These are phyloP conservation scores for Myanophis thanlyinensis DNA, from an alignment of 2,113 vertebrate species.

Conservation along the genomic window DNA sequence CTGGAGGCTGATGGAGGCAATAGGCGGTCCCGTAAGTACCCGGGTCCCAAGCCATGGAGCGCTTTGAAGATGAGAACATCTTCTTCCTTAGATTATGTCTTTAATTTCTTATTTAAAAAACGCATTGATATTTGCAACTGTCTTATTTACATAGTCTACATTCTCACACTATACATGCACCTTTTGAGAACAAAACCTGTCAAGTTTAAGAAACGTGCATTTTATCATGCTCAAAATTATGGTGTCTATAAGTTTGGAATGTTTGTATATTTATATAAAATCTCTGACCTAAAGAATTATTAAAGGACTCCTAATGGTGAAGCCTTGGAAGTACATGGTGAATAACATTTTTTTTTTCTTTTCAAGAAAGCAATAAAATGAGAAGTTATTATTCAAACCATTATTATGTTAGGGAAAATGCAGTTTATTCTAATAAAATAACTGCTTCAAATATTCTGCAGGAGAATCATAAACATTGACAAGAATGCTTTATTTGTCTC, in stretches of 20 bases:
- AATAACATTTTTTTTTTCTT: slow-evolving; percentile 9
- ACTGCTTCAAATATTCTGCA: slow-evolving; percentile 53
- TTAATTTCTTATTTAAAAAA: neutral
- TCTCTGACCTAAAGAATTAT: neutral
- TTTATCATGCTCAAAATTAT: neutral
- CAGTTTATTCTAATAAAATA: slow-evolving; percentile 40
- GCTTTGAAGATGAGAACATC: too few species aligned
- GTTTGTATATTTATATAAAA: neutral
- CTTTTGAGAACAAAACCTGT: neutral
- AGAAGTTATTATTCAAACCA: slow-evolving; percentile 47
- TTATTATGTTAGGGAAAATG: slow-evolving; percentile 35
- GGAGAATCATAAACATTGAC: slow-evolving; percentile 56
- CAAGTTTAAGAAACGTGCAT: neutral
- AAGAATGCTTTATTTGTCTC: slow-evolving; percentile 68
- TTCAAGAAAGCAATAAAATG: slow-evolving; percentile 34
- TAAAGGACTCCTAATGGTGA: neutral
- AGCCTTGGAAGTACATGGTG: slow-evolving; percentile 27
- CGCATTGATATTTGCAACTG: neutral
- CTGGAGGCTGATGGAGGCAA: too few species aligned
- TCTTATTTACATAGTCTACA: neutral
- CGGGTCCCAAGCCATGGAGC: too few species aligned
- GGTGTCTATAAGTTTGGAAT: neutral
- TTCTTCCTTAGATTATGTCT: neutral
- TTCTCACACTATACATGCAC: neutral
- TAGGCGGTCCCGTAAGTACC: too few species aligned